Evolutionary conservation across 2,888 invertebrate genomes (phyloP), one percentile per base, ranked within the genome.

Genomic region (Branchellion lobata): DNA sequence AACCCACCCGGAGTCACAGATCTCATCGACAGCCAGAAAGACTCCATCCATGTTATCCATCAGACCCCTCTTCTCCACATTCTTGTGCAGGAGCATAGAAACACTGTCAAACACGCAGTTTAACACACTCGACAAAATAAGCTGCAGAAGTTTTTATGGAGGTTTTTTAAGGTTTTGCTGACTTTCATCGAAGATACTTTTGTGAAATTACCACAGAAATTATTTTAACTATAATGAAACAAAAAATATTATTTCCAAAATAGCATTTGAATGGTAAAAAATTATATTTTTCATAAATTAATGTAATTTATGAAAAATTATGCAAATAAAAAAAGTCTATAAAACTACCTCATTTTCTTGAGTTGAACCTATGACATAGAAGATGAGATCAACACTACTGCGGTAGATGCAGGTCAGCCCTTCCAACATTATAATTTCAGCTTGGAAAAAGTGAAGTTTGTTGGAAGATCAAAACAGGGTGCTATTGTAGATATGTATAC

Each of bases 381-480:
- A 98, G 89, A 95, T 97, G 5, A 99, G 89, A 89, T 99, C 99
- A 0, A 99, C 98, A 88, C 97, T 98, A 85, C 95, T 96, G 85
- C 94, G 93, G 88, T 99, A 99, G 0, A 99, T 94, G 87, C 97
- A 96, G 0, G 97, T 98, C 74, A 98, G 89, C 0, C 98, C 98
- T 87, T 99, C 98, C 83, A 99, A 89, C 94, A 99, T 96, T 82
- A 99, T 96, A 75, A 99, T 96, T 89, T 99, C 99, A 0, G 95
- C 90, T 87, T 85, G 68, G 85, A 86, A n/a, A n/a, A n/a, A 53
- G 73, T 75, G 80, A 33, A 14, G 14, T 18, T 24, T 18, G 27
- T 51, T 51, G 53, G 21, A 51, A n/a, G n/a, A n/a, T n/a, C n/a
- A n/a, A n/a, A n/a, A n/a, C n/a, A 47, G 47, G 8, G 34, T 18